These are phyloP conservation scores for Gnathonemus longibarbis DNA, from an alignment of 2,113 vertebrate species.

Conservation along the genomic window DNA sequence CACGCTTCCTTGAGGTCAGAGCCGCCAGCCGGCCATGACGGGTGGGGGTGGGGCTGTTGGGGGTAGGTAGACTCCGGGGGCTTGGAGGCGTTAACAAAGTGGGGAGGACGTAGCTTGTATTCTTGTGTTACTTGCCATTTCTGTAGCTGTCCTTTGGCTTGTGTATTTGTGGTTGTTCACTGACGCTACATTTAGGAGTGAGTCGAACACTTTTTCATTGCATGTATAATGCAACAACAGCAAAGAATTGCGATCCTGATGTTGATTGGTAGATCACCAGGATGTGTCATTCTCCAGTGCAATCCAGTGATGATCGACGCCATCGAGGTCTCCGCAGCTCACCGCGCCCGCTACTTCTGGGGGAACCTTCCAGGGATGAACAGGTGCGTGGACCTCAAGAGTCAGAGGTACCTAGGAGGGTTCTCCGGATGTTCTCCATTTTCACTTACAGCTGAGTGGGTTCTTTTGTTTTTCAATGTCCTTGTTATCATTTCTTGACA, in stretches of 20 bases:
- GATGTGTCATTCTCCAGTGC: slow-evolving; percentile 60
- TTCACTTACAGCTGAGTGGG: background rate
- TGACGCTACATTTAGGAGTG: background rate
- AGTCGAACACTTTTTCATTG: background rate
- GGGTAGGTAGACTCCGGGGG: background rate
- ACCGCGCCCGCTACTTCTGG: slow-evolving; percentile 86
- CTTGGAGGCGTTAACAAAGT: background rate
- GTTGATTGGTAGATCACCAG: background rate
- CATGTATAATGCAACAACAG: background rate
- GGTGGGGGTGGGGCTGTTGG: background rate
- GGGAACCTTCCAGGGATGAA: slow-evolving; percentile 93
- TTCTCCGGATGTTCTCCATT: background rate
- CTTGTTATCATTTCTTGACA: no score
- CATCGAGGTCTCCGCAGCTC: slow-evolving; percentile 79
- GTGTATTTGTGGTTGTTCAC: background rate
- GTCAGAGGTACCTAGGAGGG: background rate
- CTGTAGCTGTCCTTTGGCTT: background rate
- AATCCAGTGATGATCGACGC: slow-evolving; percentile 89
- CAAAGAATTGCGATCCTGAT: background rate
- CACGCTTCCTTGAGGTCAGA: slow-evolving; percentile 82
- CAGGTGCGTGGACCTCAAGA: slow-evolving; percentile 57
- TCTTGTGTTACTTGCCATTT: background rate
- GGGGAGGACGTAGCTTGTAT: background rate
- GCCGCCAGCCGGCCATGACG: background rate
- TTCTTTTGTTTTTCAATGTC: background rate